Conservation (phyloP, 1,140 invertebrate genomes). For the Polyergus mexicanus region DNA sequence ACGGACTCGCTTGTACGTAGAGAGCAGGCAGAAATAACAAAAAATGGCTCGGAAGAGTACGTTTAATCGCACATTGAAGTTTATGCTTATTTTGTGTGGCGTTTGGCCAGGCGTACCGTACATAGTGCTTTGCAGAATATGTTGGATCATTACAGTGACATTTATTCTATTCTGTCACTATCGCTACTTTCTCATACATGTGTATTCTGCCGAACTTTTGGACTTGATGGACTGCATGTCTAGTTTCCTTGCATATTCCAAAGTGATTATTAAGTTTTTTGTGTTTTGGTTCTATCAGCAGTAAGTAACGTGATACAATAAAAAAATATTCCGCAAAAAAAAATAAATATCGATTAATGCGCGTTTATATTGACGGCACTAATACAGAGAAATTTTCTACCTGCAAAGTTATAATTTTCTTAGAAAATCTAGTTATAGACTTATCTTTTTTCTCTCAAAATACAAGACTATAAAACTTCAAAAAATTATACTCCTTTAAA, state of each 20-base stretch:
- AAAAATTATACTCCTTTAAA: neutral
- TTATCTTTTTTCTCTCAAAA: too few relatives aligned
- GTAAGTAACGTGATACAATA: constrained; percentile 8
- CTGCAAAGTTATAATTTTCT: too few relatives aligned
- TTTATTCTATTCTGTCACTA: neutral
- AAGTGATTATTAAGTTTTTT: neutral
- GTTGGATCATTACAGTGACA: constrained; percentile 13
- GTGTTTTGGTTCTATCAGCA: constrained; percentile 31
- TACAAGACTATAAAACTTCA: too few relatives aligned
- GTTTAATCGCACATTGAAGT: constrained; percentile 2
- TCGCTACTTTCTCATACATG: neutral
- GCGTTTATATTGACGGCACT: too few relatives aligned
- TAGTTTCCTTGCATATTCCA: neutral
- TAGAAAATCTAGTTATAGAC: too few relatives aligned
- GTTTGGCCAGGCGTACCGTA: constrained; percentile 10
- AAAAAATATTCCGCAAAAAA: neutral
- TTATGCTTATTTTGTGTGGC: constrained; percentile 24
- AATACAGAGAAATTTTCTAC: too few relatives aligned
- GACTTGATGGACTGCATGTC: constrained; percentile 17
- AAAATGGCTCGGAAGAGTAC: constrained; percentile 13
- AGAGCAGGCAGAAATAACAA: neutral
- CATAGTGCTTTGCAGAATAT: neutral
- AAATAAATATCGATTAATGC: too few relatives aligned
- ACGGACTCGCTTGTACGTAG: neutral
- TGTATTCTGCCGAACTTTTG: neutral